phyloP scores from a whole-genome alignment of 2,113 vertebrate species.

The Clinocottus analis region DNA sequence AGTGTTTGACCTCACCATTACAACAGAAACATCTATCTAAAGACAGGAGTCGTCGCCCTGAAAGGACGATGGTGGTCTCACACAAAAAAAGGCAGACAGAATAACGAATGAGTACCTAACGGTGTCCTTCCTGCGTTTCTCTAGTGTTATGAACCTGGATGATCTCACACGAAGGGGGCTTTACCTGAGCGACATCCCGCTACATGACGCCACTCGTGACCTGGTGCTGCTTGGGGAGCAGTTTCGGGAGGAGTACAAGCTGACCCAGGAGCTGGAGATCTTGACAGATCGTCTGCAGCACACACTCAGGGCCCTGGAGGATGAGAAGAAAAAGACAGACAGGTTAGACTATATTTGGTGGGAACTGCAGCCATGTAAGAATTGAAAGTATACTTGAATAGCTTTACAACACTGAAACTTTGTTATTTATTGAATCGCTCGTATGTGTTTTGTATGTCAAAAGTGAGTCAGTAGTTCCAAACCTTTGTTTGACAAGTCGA shows the following conservation, averaged over 20 bases:
- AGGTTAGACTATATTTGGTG: constrained; percentile 81
- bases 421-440: neutral
- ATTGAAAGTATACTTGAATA: too few relatives aligned
- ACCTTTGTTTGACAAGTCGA: neutral
- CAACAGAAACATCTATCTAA: constrained; percentile 33
- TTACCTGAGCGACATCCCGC: constrained; percentile 96
- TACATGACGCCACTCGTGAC: constrained; percentile 97
- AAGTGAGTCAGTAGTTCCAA: neutral
- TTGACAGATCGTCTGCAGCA: constrained; percentile 97
- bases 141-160: constrained; percentile 98
- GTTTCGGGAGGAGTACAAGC: constrained; percentile 98
- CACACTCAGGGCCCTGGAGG: constrained; percentile 94
- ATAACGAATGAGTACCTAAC: neutral
- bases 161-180: constrained; percentile 95
- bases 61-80: constrained; percentile 30
- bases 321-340: constrained; percentile 99
- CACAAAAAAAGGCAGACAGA: neutral
- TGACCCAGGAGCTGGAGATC: constrained; percentile 98
- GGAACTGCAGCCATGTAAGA: neutral
- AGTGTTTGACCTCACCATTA: constrained; percentile 29
- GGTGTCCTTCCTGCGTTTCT: neutral
- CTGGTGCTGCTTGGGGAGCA: constrained; percentile 98
- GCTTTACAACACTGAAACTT: neutral
- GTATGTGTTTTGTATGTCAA: neutral
- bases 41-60: constrained; percentile 12